Base-by-base conservation (phyloP, 2,888 invertebrate genomes). In the Eulithis testata region DNA sequence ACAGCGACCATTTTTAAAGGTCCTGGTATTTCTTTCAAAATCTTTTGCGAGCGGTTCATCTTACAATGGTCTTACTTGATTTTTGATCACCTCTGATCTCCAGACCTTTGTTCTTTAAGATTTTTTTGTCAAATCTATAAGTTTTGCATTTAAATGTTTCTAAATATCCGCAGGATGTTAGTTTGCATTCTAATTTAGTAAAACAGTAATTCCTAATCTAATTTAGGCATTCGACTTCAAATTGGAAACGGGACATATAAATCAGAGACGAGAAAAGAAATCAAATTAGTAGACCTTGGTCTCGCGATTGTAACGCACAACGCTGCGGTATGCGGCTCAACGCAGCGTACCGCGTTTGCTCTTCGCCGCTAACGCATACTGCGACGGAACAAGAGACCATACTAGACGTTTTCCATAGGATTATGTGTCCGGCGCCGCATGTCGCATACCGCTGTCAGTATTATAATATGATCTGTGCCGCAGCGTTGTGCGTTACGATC, bases 151-250 rank as follows among this genome's bases (percentile, higher is more conserved):
- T 21, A 21, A 37, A 36, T 36, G 36, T n/a, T 36, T 52, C 58
- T 66, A 58, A 58, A 65, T 56, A 52, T 67, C 69, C 63, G 51
- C 66, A 68, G 72, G 72, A 73, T 73, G 66, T 63, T 5, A 60
- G 44, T 71, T 71, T 66, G 64, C 67, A 72, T 72, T 60, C 58
- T 54, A 59, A 71, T 66, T 68, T 62, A 65, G 61, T 67, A 68
- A 68, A 71, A 63, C 36, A 52, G 71, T 58, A 58, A 68, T 73
- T 68, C 44, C 62, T 60, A 69, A 36, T 50, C 58, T 50, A 64
- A 62, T 67, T 55, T 59, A 44, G 31, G 52, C 47, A 56, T 67
- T 65, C 40, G 60, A 44, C 65, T 66, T 51, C 53, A 5, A 21
- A 21, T 21, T 21, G 21, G 31, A 49, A 65, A 66, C 68, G n/a